Conservation (phyloP, 2,888 invertebrate species). For the Mesorhabditis spiculigera region DNA sequence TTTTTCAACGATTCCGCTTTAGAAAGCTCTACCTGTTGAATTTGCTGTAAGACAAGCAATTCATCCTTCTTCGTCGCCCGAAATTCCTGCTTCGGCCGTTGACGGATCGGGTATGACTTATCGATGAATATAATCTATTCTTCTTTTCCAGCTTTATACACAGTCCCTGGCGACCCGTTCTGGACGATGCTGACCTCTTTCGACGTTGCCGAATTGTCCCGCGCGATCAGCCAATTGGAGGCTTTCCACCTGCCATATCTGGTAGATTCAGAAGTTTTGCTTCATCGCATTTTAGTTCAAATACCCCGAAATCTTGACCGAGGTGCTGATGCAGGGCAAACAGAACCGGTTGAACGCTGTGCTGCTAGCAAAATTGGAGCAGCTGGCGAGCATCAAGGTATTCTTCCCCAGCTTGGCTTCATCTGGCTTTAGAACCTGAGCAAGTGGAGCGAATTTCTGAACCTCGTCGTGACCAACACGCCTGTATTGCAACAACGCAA, state of each 20-base stretch:
- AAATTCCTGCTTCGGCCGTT: too few species aligned
- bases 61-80: too few species aligned
- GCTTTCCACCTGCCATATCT: slow-evolving; percentile 20
- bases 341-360: slow-evolving; percentile 20
- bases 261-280: background rate
- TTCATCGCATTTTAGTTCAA: slow-evolving; percentile 13
- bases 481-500: background rate
- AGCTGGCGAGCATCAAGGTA: slow-evolving; percentile 21
- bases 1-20: background rate
- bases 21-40: background rate
- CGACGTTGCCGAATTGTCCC: slow-evolving; percentile 17
- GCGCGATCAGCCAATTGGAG: slow-evolving; percentile 16
- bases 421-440: background rate
- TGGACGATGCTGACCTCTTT: slow-evolving; percentile 32
- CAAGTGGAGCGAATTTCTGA: slow-evolving; percentile 2
- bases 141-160: slow-evolving; percentile 20
- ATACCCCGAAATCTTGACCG: slow-evolving; percentile 17
- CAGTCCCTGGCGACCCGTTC: background rate
- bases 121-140: background rate
- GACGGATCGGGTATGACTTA: too few species aligned
- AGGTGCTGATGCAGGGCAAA: slow-evolving; percentile 8
- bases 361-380: slow-evolving; percentile 30
- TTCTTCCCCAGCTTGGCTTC: too few species aligned
- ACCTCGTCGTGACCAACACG: background rate
- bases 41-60: too few species aligned